Conservation (phyloP, 2,888 invertebrate species). For the Oscheius sp. region DNA sequence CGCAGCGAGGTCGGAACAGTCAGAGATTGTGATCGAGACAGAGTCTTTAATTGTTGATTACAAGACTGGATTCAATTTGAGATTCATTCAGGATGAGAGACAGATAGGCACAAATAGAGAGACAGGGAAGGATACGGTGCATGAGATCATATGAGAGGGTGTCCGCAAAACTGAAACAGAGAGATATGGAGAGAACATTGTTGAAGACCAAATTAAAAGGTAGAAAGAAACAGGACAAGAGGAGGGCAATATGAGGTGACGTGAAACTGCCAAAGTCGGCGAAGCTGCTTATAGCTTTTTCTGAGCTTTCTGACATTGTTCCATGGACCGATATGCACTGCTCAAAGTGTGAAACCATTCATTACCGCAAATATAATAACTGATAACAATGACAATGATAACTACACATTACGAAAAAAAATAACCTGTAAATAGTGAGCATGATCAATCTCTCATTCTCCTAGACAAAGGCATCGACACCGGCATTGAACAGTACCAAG, state of each 20-base stretch:
- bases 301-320: too few relatives aligned
- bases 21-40: slow-evolving; percentile 64
- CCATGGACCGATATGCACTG: too few relatives aligned
- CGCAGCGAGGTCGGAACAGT: slow-evolving; percentile 68
- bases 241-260: too few relatives aligned
- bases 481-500: slow-evolving; percentile 33
- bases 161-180: too few relatives aligned
- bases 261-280: too few relatives aligned
- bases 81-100: slow-evolving; percentile 55
- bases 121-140: background rate
- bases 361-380: too few relatives aligned
- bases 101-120: background rate
- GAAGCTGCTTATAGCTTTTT: too few relatives aligned
- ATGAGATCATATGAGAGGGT: too few relatives aligned
- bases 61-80: slow-evolving; percentile 59
- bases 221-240: too few relatives aligned
- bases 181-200: too few relatives aligned
- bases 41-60: slow-evolving; percentile 58
- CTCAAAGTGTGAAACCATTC: too few relatives aligned
- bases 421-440: slow-evolving; percentile 18
- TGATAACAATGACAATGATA: background rate
- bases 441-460: slow-evolving; percentile 14
- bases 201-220: too few relatives aligned
- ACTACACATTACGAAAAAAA: background rate
- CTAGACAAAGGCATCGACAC: slow-evolving; percentile 27